Percentiles rank a stretch among this genome's conserved stretches.
Conservation (phyloP, 2,797 vertebrate genomes). For the Melanotaenia trifasciata region DNA sequence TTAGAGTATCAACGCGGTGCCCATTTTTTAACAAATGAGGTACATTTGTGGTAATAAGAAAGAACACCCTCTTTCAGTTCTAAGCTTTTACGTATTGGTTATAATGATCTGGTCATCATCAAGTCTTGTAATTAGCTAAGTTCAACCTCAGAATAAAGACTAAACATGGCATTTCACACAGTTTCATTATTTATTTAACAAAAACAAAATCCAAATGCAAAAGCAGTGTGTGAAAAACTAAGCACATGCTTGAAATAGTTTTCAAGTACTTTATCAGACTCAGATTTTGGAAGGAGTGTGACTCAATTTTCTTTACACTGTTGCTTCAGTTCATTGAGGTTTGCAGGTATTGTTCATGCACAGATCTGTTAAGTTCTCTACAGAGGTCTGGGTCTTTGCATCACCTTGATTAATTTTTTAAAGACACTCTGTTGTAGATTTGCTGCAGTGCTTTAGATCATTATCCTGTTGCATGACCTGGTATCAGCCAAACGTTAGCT, state of each 20-base stretch:
- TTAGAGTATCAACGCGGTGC: too few species aligned
- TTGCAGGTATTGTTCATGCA: neutral
- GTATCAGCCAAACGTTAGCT: neutral
- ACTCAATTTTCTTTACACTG: neutral
- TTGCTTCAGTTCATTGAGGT: neutral
- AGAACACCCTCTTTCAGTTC: too few species aligned
- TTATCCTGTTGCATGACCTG: neutral
- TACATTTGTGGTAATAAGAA: too few species aligned
- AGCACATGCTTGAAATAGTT: neutral
- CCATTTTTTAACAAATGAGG: too few species aligned
- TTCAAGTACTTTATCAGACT: neutral
- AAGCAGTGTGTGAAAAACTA: neutral
- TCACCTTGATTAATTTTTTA: neutral
- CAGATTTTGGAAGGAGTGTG: neutral
- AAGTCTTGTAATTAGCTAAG: neutral
- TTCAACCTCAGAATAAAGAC: neutral
- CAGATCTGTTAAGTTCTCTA: neutral
- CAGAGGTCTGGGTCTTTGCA: neutral
- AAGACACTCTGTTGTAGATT: neutral
- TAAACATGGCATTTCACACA: neutral
- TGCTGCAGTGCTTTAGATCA: neutral
- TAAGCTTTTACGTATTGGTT: too few species aligned
- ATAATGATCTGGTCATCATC: too few species aligned
- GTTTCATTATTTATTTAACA: neutral
- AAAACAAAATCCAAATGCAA: neutral